Base-by-base conservation (phyloP, 2,113 vertebrate genomes). In the Notechis scutatus region DNA sequence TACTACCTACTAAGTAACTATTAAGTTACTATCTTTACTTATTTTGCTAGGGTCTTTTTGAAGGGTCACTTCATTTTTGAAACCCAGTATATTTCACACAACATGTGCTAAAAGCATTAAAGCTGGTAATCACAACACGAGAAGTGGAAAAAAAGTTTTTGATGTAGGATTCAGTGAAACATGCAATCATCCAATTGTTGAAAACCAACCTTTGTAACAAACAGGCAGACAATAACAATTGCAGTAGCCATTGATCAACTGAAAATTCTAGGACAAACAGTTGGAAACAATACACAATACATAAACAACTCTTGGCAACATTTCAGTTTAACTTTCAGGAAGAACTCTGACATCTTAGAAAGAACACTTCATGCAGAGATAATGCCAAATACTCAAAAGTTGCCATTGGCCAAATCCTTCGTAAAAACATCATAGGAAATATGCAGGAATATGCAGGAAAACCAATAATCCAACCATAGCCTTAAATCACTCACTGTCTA, bases 141-240 rank as follows among this genome's bases (percentile, higher is more conserved):
- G 10, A 45, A 21, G 4, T 34, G 52, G 47, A 50, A 50, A 50
- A 2, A 2, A n/a, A 11, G 47, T 56, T 50, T 11, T 47, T 92
- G 89, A 89, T 47, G 85, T 21, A 92, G 54, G 26, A 92, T 85
- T 92, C 88, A 92, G 64, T 14, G 64, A 89, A 90, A 92, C 92
- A 34, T 92, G 87, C 64, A 89, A 88, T 81, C 52, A 89, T 57
- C 23, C 52, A 89, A 50, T 85, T 50, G 52, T 45, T 50, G 87
- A 92, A 92, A 92, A 57, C n/a, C 64, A 85, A 34, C 88, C 64
- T 57, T 12, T 89, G 88, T 85, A 56, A 85, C 92, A 57, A 85
- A 85, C 26, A 47, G 69, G 15, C 64, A 85, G 39, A 92, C 91
- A 92, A 92, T 57, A 92, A 89, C 34, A 74, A 89, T 42, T 74